Evolutionary conservation across 1,140 invertebrate species (phyloP).

Genomic region (Chlorops oryzae): DNA sequence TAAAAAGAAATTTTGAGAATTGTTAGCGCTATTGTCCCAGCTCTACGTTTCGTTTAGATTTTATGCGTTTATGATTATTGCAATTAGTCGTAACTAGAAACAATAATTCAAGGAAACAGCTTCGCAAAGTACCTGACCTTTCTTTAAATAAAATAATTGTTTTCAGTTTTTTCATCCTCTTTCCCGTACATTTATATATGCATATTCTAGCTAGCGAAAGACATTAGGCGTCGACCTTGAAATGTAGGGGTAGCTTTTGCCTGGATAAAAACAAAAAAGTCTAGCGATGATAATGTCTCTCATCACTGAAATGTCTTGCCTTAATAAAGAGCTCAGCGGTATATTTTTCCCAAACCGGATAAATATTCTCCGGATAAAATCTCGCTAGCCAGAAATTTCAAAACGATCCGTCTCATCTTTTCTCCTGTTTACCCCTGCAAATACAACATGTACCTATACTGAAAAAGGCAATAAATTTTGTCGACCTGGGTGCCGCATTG

Average conservation of each 20-base stretch:
- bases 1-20: constrained; percentile 26
- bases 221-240: too few species aligned
- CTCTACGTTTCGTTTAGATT: constrained; percentile 34
- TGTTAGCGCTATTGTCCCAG: constrained; percentile 34
- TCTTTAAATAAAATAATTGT: too few species aligned
- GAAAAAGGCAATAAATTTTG: constrained; percentile 5
- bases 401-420: too few species aligned
- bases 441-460: too few species aligned
- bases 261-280: constrained; percentile 26
- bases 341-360: not conserved
- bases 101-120: too few species aligned
- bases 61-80: constrained; percentile 48
- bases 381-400: constrained; percentile 18
- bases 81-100: constrained; percentile 32
- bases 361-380: not conserved
- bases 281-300: constrained; percentile 43
- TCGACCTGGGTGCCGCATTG: not conserved
- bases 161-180: too few species aligned
- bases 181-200: too few species aligned
- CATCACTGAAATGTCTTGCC: constrained; percentile 12
- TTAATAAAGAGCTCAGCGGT: constrained; percentile 44
- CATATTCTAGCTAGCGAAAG: too few species aligned
- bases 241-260: constrained; percentile 27
- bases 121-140: too few species aligned
- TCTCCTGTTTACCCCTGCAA: too few species aligned